Percentiles rank a stretch among this genome's conserved stretches.
phyloP scores from a whole-genome alignment of 1,140 invertebrate species.

The Platyscapa corneri region DNA sequence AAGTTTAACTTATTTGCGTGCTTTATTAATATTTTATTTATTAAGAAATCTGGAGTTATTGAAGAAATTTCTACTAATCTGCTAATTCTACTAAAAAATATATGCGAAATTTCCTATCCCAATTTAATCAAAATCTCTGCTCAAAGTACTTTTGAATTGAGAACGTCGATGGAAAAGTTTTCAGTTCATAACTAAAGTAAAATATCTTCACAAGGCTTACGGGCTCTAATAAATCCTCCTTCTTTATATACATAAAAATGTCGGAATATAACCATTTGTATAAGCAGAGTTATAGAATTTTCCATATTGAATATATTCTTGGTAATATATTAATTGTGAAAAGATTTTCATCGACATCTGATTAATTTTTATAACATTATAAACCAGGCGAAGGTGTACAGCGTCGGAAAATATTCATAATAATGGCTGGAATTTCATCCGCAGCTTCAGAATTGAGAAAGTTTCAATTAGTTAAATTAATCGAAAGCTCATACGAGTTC shows the following conservation, averaged over 20 bases:
- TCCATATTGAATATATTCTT: background rate
- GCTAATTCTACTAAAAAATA: background rate
- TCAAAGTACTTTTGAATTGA: background rate
- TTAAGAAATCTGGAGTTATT: no score
- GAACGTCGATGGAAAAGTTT: background rate
- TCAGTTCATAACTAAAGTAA: conserved; percentile 2
- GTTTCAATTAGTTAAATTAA: background rate
- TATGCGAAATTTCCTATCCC: background rate
- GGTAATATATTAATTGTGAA: no score
- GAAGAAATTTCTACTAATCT: background rate
- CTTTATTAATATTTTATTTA: no score
- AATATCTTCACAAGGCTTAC: background rate
- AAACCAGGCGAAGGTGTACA: no score
- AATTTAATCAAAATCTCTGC: background rate
- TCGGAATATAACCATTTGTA: background rate
- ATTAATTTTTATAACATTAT: background rate
- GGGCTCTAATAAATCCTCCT: background rate
- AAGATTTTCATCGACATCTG: no score
- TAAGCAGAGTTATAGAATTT: background rate
- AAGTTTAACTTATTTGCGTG: no score
- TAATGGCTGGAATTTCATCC: background rate
- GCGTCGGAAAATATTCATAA: background rate
- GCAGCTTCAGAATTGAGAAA: background rate
- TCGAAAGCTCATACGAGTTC: no score
- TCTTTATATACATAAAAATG: background rate